Percentiles rank a stretch among this genome's conserved stretches.
phyloP scores from a whole-genome alignment of 2,113 vertebrate species.

The Rhynchomys soricoides region DNA sequence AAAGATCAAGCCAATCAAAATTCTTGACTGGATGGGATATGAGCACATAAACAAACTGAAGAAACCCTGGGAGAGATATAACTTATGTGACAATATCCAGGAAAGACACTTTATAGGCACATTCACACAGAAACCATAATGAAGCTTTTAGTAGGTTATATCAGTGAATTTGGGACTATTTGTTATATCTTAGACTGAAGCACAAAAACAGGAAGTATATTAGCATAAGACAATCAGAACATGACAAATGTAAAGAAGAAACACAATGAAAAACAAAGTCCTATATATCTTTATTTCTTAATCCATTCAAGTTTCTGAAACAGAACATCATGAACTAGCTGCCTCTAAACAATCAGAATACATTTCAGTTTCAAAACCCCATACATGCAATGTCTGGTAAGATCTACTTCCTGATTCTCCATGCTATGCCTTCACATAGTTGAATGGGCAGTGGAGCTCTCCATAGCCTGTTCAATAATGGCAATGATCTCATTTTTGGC shows the following conservation, averaged over 20 bases:
- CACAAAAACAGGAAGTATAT: background rate
- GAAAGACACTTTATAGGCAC: background rate
- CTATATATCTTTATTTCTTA: background rate
- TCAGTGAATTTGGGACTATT: background rate
- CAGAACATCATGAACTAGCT: background rate
- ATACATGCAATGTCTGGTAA: background rate
- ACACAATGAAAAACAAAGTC: constrained; percentile 9
- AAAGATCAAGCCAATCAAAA: background rate
- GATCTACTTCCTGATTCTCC: background rate
- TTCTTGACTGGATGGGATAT: no score
- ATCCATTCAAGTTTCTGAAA: background rate
- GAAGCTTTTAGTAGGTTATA: background rate
- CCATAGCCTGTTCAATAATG: background rate
- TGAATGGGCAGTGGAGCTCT: background rate
- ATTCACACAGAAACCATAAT: background rate
- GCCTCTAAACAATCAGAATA: background rate
- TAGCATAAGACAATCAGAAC: background rate
- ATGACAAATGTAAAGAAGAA: background rate
- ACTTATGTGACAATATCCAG: background rate
- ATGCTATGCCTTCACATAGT: no score
- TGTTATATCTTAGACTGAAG: background rate
- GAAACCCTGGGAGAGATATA: background rate
- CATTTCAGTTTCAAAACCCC: no score
- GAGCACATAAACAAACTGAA: background rate
- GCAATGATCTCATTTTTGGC: background rate